Conservation (phyloP, 2,797 vertebrate genomes). For the Florisuga fusca region DNA sequence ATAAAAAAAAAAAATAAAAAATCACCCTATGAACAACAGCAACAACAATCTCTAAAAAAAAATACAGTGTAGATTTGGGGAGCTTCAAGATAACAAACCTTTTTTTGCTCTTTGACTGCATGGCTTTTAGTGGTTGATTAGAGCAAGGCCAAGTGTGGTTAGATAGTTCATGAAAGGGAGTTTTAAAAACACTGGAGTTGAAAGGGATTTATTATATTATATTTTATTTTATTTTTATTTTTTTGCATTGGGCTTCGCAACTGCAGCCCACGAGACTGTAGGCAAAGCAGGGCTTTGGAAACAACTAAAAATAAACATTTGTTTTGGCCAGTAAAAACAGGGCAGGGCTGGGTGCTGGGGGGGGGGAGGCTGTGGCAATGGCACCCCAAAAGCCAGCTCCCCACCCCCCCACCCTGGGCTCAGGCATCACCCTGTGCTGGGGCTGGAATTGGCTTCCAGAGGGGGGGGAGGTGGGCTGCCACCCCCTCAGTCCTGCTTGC, state of each 20-base stretch:
- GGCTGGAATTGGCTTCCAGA: not conserved
- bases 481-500: not conserved
- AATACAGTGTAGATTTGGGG: not conserved
- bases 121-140: not conserved
- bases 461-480: not conserved
- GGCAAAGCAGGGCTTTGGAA: not conserved
- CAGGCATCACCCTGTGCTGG: not conserved
- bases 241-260: not conserved
- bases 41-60: not conserved
- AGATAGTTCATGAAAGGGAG: not conserved
- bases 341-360: not conserved
- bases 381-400: not conserved
- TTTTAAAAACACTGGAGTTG: not conserved
- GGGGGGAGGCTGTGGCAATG: not conserved
- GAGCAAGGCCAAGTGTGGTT: not conserved
- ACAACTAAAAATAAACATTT: not conserved
- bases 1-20: not conserved
- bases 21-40: conserved; percentile 26
- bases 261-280: not conserved
- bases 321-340: not conserved
- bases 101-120: not conserved
- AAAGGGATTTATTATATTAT: not conserved
- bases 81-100: conserved; percentile 1
- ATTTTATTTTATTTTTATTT: not conserved
- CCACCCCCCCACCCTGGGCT: rapidly evolving